A percentile compares a stretch with the other conserved stretches of the same genome.
Evolutionary conservation across 2,113 vertebrate genomes (phyloP).

Genomic region (Megatriorchis doriae): DNA sequence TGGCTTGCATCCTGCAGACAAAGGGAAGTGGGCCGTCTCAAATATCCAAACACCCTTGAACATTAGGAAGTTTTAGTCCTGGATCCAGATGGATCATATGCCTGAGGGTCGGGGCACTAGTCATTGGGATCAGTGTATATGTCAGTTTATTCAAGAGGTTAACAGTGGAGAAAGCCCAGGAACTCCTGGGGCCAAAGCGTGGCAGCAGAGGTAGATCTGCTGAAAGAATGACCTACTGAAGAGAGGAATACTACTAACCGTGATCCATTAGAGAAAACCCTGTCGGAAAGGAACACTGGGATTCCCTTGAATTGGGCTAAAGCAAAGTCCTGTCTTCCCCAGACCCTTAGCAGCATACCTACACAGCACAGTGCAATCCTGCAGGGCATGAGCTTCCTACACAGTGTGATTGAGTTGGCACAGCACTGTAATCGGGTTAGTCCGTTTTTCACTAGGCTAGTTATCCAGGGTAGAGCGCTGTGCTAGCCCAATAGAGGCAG

Average conservation of each 20-base stretch:
- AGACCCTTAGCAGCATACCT: fast-evolving
- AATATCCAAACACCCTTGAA: neutral
- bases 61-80: neutral
- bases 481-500: neutral
- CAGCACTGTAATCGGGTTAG: neutral
- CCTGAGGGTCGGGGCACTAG: neutral
- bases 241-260: neutral
- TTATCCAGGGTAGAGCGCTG: neutral
- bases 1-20: neutral
- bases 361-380: fast-evolving
- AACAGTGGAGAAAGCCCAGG: neutral
- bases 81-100: neutral
- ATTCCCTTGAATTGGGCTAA: neutral
- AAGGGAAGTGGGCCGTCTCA: neutral
- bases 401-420: fast-evolving
- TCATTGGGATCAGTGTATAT: neutral
- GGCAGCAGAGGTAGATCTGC: neutral
- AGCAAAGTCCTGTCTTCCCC: neutral
- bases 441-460: neutral
- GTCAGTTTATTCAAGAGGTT: neutral
- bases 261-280: neutral
- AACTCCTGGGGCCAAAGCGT: neutral
- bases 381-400: neutral
- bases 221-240: neutral
- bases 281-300: neutral